Base-by-base conservation (phyloP, 2,113 vertebrate genomes). In the Bubalus kerabau region DNA sequence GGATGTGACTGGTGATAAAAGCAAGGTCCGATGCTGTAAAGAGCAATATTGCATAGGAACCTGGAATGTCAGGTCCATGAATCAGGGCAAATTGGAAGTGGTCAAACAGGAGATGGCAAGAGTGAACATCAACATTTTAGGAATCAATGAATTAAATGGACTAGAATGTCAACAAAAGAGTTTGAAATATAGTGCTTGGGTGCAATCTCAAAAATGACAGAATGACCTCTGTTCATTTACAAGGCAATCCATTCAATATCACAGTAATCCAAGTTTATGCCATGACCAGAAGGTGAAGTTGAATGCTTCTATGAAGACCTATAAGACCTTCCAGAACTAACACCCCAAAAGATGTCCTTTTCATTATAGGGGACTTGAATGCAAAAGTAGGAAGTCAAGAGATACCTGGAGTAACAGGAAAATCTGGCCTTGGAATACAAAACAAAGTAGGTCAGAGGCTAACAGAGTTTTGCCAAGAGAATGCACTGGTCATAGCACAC, bases 271-370 rank as follows among this genome's bases (percentile, higher is more conserved):
- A 71, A 36, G 67, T 71, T 36, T 71, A 71, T 71, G n/a, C 5
- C n/a, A 36, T 0, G 0, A 23, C 67, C 67, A 71, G 64, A 36
- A 71, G n/a, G 1, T 36, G 32, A 71, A 12, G n/a, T 23, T 36
- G 5, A 71, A 71, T 0, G 0, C n/a, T 36, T 40, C n/a, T 71
- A 36, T 40, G 64, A 40, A 36, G n/a, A 71, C n/a, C n/a, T 40
- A 71, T 71, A 71, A 71, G 9, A 71, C 8, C 19, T 36, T 71
- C 64, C 36, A 71, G 67, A 71, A 71, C 10, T 36, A 71, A 71
- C 67, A 71, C 19, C 2, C 0, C 2, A 36, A 71, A 71, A 36
- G 19, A 40, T 40, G 17, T 36, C 4, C 5, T 71, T 40, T 71
- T 36, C 67, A 71, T 40, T 71, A 23, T 23, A 71, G 19, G n/a